These are phyloP conservation scores for Plecotus auritus DNA, from an alignment of 2,113 vertebrate genomes.

Conservation along the genomic window DNA sequence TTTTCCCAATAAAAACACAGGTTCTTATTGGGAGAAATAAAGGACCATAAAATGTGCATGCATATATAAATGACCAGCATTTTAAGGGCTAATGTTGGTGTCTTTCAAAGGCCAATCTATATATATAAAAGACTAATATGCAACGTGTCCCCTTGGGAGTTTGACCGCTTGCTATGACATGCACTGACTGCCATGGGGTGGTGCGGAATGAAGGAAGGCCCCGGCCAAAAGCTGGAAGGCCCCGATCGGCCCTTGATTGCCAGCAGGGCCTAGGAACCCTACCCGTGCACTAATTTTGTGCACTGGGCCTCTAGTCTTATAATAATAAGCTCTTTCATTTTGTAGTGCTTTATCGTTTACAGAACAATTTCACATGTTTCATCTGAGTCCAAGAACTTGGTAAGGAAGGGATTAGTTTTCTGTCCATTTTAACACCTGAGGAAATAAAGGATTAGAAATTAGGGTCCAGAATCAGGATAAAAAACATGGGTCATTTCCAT, in stretches of 20 bases:
- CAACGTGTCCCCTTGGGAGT: too few relatives aligned
- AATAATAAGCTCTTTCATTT: neutral
- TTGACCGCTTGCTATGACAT: too few relatives aligned
- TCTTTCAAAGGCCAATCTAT: neutral
- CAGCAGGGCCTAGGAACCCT: too few relatives aligned
- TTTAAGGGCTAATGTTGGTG: neutral
- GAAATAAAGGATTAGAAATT: neutral
- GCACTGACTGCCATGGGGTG: too few relatives aligned
- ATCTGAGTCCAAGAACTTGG: neutral
- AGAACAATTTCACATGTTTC: neutral
- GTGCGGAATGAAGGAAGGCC: too few relatives aligned
- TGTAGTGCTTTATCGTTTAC: neutral
- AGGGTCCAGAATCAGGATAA: neutral
- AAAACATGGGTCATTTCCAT: neutral
- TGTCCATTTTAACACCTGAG: neutral
- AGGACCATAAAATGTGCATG: neutral
- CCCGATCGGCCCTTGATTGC: too few relatives aligned
- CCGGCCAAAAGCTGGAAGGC: too few relatives aligned
- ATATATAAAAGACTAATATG: too few relatives aligned
- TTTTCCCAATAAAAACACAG: neutral
- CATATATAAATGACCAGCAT: neutral
- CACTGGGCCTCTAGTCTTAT: neutral
- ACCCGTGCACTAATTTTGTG: too few relatives aligned
- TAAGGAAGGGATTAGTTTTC: neutral
- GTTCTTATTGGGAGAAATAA: neutral